Evolutionary conservation across 2,113 vertebrate genomes (phyloP), one percentile per base, ranked within the genome.

Genomic region (Labeo rohita): DNA sequence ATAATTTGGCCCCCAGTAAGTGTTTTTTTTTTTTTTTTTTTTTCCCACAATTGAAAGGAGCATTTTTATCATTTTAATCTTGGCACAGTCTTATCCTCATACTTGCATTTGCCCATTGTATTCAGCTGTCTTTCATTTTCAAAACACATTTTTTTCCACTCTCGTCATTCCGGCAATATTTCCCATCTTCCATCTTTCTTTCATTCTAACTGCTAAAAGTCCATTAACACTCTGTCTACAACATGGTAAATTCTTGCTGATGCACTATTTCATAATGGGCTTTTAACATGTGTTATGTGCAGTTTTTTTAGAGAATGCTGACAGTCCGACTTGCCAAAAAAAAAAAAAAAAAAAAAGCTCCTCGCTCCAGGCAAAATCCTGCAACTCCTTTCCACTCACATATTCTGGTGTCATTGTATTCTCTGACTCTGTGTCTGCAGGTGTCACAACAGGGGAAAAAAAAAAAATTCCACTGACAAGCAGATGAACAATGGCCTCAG

Each of bases 241-340:
- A 18, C 75, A 34, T 77, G 50, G 7, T 52, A 52, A 77, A 77
- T 77, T 77, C 50, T 6, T 77, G 75, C 75, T 77, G 75, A 54
- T 28, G 6, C 34, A 23, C 23, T 9, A 54, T 16, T 77, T 77
- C 50, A 52, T 77, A 77, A 77, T 77, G 15, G 28, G 15, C 23
- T 54, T 77, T 54, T 77, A 54, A 56, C 50, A 75, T 75, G 13
- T 36, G 47, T 77, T 52, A 34, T 77, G 28, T 3, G 50, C 45
- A 75, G n/a, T 36, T 36, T 54, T 54, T 52, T 54, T 8, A 36
- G 3, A 77, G 75, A 77, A 36, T 52, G 75, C 75, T 77, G 75
- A 77, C 8, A 23, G 13, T 18, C 74, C 3, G 36, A 43, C 8
- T 36, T 73, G 23, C 4, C 16, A 36, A 12, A 43, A 34, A 28